A percentile compares a stretch with the other conserved stretches of the same genome.
Evolutionary conservation across 2,888 invertebrate genomes (phyloP).

Genomic region (Meta bourneti): DNA sequence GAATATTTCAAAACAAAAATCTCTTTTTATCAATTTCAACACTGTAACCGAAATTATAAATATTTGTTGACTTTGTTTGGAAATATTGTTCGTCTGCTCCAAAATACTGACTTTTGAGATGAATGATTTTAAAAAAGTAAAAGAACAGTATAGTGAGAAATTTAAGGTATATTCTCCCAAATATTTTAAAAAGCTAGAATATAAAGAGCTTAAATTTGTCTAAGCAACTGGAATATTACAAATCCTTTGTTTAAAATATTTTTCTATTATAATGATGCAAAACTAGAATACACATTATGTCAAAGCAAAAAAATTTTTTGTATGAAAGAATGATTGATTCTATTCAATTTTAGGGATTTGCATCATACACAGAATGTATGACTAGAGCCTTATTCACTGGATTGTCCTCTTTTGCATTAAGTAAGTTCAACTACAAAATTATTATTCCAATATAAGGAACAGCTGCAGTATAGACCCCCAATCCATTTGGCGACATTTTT

Average conservation of each 20-base stretch:
- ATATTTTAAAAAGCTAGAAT: too few relatives aligned
- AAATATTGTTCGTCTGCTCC: slow-evolving; percentile 4
- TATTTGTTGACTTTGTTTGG: not conserved
- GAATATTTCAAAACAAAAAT: too few relatives aligned
- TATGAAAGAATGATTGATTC: not conserved
- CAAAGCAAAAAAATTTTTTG: too few relatives aligned
- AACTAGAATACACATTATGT: too few relatives aligned
- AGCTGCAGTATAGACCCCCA: too few relatives aligned
- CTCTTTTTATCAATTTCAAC: too few relatives aligned
- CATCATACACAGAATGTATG: slow-evolving; percentile 71
- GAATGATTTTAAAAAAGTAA: slow-evolving; percentile 64
- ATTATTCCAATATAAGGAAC: not conserved
- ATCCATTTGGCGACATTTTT: too few relatives aligned
- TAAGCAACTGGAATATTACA: too few relatives aligned
- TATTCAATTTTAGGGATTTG: slow-evolving; percentile 57
- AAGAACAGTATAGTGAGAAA: slow-evolving; percentile 55
- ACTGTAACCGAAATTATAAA: not conserved
- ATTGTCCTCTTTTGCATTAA: slow-evolving; percentile 69
- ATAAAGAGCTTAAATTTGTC: too few relatives aligned
- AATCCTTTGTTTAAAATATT: too few relatives aligned
- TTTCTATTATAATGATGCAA: too few relatives aligned
- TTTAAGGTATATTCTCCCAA: slow-evolving; percentile 35
- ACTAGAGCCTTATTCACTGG: slow-evolving; percentile 68
- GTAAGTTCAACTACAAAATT: slow-evolving; percentile 28
- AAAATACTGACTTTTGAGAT: not conserved